phyloP scores from a whole-genome alignment of 53 echinoderm and acorn worm genomes.

The Stichopus horrens region DNA sequence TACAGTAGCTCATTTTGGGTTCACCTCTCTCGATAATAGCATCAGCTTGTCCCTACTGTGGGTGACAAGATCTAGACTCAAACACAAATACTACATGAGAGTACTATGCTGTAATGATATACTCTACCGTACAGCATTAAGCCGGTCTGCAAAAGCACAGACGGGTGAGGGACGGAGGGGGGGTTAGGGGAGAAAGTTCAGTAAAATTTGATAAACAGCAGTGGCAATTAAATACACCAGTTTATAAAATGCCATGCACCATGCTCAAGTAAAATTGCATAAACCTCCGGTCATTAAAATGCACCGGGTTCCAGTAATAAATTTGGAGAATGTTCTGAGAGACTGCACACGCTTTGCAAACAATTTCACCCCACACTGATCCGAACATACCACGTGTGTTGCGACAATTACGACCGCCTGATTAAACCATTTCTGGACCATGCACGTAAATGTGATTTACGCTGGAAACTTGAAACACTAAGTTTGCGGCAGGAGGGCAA shows the following conservation, averaged over 20 bases:
- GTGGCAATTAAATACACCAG: too few species aligned
- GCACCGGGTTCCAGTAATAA: background rate
- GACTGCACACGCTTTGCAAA: background rate
- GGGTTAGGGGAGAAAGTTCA: too few species aligned
- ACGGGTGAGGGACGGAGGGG: too few species aligned
- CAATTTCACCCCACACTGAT: constrained; percentile 16
- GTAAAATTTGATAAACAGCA: too few species aligned
- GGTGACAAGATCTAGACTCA: too few species aligned
- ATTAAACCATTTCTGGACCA: constrained; percentile 9
- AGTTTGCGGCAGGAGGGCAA: background rate
- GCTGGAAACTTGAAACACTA: background rate
- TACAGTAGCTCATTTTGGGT: too few species aligned
- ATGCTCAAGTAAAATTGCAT: background rate
- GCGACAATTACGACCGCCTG: constrained; percentile 6
- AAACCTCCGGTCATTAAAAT: background rate
- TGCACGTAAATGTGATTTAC: background rate
- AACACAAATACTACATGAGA: too few species aligned
- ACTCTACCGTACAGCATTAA: too few species aligned
- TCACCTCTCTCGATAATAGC: too few species aligned
- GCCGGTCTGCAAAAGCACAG: too few species aligned
- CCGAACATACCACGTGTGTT: background rate
- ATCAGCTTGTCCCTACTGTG: too few species aligned
- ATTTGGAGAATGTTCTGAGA: background rate
- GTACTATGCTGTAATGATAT: too few species aligned
- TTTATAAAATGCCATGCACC: constrained; percentile 1